Conservation (phyloP, 2,888 invertebrate genomes). For the Uropetala carovei region DNA sequence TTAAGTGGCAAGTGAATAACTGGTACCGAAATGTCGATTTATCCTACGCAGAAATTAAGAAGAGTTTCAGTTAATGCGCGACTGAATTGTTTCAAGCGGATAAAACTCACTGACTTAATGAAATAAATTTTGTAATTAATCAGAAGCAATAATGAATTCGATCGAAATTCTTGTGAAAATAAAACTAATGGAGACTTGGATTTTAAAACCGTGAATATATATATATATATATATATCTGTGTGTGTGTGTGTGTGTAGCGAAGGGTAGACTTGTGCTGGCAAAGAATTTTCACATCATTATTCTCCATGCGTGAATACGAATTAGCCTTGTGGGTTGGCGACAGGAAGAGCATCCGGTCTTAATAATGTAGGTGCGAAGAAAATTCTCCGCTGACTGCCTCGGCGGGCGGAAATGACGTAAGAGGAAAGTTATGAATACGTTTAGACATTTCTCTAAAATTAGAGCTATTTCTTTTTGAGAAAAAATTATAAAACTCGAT, state of each 20-base stretch:
- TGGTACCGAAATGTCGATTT: no score
- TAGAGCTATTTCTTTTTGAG: not conserved
- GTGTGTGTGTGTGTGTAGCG: not conserved
- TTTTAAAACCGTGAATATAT: not conserved
- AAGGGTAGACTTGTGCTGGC: not conserved
- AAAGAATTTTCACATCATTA: not conserved
- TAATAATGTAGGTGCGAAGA: not conserved
- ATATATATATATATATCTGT: not conserved
- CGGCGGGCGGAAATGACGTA: not conserved
- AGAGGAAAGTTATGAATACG: not conserved
- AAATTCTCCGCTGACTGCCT: not conserved
- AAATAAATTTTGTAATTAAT: no score
- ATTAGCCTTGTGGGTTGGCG: not conserved
- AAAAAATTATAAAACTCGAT: not conserved
- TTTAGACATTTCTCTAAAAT: not conserved
- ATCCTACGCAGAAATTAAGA: no score
- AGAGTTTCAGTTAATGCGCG: no score
- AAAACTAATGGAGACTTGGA: no score
- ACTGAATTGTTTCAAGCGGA: no score
- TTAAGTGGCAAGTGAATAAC: no score
- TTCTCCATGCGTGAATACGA: not conserved
- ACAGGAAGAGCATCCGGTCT: slow-evolving; percentile 5
- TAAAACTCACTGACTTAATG: no score
- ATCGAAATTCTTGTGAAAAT: no score
- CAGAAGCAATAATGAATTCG: no score